Evolutionary conservation across 2,888 invertebrate species (phyloP), one percentile per base, ranked within the genome.

Genomic region (Alentia gelatinosa): DNA sequence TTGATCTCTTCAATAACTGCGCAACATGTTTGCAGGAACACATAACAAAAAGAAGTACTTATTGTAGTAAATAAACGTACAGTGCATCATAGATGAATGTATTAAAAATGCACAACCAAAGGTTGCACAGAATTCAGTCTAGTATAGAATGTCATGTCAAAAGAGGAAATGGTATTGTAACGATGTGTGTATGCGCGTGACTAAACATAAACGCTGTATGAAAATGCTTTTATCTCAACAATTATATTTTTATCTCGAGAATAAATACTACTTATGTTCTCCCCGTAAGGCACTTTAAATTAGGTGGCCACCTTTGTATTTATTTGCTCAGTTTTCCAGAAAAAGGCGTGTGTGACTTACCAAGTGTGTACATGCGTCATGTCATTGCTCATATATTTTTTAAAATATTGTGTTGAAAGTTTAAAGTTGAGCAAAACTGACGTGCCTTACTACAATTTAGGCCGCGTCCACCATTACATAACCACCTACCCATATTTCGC

Each of bases 101-200:
- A 47, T 47, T n/a, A 3, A 56, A 56, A 19, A 56, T 56, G 9
- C 56, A 56, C 19, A 56, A 56, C 56, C 56, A n/a, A 56, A 56
- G 56, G 56, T 56, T 56, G 56, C 56, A 56, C 56, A n/a, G 56
- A 56, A 56, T 1, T 1, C 5, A 56, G 56, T 19, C 19, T 56
- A 56, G 56, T n/a, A 56, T 56, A 56, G 56, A 56, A 56, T 56
- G 56, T 56, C n/a, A n/a, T n/a, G n/a, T n/a, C n/a, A n/a, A n/a
- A n/a, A n/a, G n/a, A n/a, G n/a, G n/a, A n/a, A n/a, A n/a, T n/a
- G n/a, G n/a, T n/a, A n/a, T n/a, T n/a, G n/a, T n/a, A n/a, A n/a
- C n/a, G n/a, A n/a, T n/a, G n/a, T n/a, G n/a, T n/a, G n/a, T n/a
- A n/a, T n/a, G n/a, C n/a, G n/a, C n/a, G n/a, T n/a, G n/a, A n/a